Conservation (phyloP, 1,140 invertebrate genomes). For the Pogonognathellus flavescens region DNA sequence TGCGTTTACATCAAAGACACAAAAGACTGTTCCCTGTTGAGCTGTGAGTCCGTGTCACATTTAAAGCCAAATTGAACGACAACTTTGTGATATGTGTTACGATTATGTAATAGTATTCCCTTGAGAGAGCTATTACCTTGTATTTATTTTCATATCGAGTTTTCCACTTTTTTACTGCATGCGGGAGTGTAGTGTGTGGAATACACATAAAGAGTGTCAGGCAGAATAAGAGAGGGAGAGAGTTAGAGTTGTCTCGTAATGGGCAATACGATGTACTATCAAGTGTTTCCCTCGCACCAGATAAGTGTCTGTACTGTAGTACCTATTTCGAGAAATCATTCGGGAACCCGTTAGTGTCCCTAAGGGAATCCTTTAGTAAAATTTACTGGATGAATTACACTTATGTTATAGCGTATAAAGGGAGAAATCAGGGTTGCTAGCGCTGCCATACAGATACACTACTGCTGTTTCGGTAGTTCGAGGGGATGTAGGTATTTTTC, state of each 20-base stretch:
- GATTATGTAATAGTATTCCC: not conserved
- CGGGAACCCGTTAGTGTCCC: slow-evolving; percentile 37
- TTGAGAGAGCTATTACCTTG: not conserved
- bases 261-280: not conserved
- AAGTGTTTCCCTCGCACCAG: slow-evolving; percentile 22
- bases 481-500: too few species aligned
- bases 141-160: too few species aligned
- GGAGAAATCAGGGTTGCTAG: too few species aligned
- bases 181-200: too few species aligned
- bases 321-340: not conserved
- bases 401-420: too few species aligned
- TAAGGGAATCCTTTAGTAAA: slow-evolving; percentile 33
- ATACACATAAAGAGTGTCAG: too few species aligned
- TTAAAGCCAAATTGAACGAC: slow-evolving; percentile 44
- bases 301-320: not conserved
- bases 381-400: slow-evolving; percentile 18
- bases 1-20: slow-evolving; percentile 32
- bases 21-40: slow-evolving; percentile 25
- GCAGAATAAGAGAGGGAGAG: too few species aligned
- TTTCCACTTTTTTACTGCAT: too few species aligned
- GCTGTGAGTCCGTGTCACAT: slow-evolving; percentile 24
- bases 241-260: not conserved
- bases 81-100: not conserved
- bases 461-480: too few species aligned
- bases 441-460: too few species aligned